Conservation (phyloP, 2,797 vertebrate species). For the Crenichthys baileyi region DNA sequence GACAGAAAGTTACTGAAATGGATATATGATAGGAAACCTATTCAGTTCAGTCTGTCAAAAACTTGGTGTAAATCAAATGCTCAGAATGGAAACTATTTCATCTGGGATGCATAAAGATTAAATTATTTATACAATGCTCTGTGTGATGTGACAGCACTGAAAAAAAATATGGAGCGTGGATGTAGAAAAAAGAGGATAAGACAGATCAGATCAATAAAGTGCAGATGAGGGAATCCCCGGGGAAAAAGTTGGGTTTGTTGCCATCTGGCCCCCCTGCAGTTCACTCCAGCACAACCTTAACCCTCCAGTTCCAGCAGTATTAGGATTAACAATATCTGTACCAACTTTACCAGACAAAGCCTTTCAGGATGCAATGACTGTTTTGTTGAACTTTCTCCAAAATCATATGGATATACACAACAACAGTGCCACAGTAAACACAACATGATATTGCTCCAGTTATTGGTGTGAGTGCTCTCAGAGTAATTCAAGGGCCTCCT, state of each 20-base stretch:
- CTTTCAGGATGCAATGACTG: conserved; percentile 20
- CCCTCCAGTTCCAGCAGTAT: conserved; percentile 3
- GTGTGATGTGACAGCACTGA: conserved; percentile 15
- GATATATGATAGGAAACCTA: background rate
- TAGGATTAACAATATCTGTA: conserved; percentile 15
- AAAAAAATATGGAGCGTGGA: conserved; percentile 4
- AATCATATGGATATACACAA: conserved; percentile 13
- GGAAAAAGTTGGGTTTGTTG: conserved; percentile 27
- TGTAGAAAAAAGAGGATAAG: conserved; percentile 8
- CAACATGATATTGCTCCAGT: conserved; percentile 57
- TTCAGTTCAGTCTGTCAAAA: background rate
- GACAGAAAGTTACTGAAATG: background rate
- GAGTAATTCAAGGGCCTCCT: conserved; percentile 69
- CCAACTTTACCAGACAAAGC: background rate
- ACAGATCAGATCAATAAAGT: conserved; percentile 64
- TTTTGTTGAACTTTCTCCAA: conserved; percentile 17
- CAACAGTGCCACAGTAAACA: conserved; percentile 33
- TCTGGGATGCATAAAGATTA: background rate
- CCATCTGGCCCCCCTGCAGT: conserved; percentile 57
- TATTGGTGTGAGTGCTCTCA: conserved; percentile 70
- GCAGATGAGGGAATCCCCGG: conserved; percentile 62
- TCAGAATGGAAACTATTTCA: background rate
- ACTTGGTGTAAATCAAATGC: background rate
- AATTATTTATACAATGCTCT: conserved; percentile 4
- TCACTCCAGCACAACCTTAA: conserved; percentile 12